phyloP scores from a whole-genome alignment of 1,140 invertebrate genomes.

The Conopomorpha cramerella region DNA sequence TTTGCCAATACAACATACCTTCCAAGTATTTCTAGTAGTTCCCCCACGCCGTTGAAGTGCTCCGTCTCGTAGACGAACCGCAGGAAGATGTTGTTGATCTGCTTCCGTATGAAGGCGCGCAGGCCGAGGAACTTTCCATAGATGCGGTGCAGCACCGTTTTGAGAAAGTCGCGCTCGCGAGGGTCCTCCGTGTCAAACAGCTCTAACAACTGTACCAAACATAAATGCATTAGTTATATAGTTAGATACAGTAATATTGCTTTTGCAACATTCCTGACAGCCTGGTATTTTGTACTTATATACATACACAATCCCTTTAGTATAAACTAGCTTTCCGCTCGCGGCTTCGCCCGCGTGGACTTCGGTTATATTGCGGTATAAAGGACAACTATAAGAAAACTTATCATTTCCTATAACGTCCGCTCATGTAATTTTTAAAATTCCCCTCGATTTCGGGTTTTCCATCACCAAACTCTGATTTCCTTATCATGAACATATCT shows the following conservation, averaged over 20 bases:
- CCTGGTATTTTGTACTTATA: no score
- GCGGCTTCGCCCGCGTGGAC: no score
- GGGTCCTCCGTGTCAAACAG: slow-evolving; percentile 99
- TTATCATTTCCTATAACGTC: no score
- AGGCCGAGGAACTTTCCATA: slow-evolving; percentile 99
- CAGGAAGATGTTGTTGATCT: slow-evolving; percentile 98
- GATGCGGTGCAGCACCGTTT: slow-evolving; percentile 98
- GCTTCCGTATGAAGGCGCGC: slow-evolving; percentile 98
- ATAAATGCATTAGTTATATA: neutral
- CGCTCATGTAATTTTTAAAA: no score
- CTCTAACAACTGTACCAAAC: slow-evolving; percentile 83
- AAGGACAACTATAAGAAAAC: no score
- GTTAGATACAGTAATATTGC: neutral
- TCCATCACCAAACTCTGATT: no score
- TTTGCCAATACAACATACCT: slow-evolving; percentile 64
- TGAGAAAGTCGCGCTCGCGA: slow-evolving; percentile 97
- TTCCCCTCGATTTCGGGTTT: no score
- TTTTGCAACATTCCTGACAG: no score
- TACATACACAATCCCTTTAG: no score
- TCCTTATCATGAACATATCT: no score
- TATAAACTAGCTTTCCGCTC: slow-evolving; percentile 76
- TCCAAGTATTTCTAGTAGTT: slow-evolving; percentile 98
- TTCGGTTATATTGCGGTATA: no score
- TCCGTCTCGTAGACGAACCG: slow-evolving; percentile 99
- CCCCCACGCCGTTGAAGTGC: slow-evolving; percentile 98